A percentile compares a stretch with the other conserved stretches of the same genome.
These are phyloP conservation scores for Helleia helle DNA, from an alignment of 2,888 invertebrate species.

Conservation along the genomic window DNA sequence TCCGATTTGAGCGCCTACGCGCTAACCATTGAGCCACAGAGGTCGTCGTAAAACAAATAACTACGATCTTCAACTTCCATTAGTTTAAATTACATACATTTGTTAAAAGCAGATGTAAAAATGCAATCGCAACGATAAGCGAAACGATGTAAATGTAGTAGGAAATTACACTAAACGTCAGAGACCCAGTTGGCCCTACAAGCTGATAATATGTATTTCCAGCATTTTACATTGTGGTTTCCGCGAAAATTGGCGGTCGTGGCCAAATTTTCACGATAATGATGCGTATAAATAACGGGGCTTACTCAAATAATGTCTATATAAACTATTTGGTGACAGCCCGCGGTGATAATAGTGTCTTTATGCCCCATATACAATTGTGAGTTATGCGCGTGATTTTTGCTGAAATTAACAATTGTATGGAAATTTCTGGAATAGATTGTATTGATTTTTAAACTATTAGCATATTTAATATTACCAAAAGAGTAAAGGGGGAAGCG, in stretches of 20 bases:
- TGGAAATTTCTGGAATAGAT: no score
- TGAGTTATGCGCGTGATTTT: conserved; percentile 10
- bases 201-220: conserved; percentile 27
- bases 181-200: conserved; percentile 19
- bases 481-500: no score
- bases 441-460: no score
- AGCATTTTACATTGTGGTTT: conserved; percentile 27
- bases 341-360: conserved; percentile 17
- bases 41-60: no score
- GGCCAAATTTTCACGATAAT: conserved; percentile 28
- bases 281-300: conserved; percentile 25
- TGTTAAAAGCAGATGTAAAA: no score
- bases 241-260: conserved; percentile 26
- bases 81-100: no score
- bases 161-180: neutral
- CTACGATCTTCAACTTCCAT: no score
- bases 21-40: no score
- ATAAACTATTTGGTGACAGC: conserved; percentile 23
- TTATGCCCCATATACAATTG: conserved; percentile 16
- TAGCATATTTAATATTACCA: no score
- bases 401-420: conserved; percentile 8
- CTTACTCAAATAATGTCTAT: conserved; percentile 24
- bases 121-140: no score
- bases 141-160: no score
- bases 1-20: no score